Conservation (phyloP, 2,888 invertebrate species). For the Drosophila emarginata region DNA sequence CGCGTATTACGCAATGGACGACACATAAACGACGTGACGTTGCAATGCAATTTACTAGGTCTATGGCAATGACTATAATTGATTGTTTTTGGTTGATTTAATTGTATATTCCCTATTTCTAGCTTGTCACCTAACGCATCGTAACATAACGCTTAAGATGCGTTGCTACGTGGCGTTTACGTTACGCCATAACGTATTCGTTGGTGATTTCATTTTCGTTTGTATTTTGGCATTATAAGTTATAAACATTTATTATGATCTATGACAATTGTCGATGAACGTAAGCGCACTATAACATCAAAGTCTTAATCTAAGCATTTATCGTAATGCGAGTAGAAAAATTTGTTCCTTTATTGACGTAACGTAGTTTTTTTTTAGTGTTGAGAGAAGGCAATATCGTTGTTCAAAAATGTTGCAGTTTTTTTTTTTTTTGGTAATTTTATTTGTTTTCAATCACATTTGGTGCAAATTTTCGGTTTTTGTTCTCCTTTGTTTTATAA, state of each 20-base stretch:
- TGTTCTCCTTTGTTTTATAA: no score
- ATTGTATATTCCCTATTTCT: conserved; percentile 22
- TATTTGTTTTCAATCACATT: conserved; percentile 65
- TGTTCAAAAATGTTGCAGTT: conserved; percentile 45
- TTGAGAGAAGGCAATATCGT: conserved; percentile 72
- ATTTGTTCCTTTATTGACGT: conserved; percentile 29
- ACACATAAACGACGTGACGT: conserved; percentile 63
- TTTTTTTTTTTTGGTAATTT: conserved; percentile 40
- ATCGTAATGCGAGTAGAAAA: conserved; percentile 64
- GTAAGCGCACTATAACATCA: conserved; percentile 23
- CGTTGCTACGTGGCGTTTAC: conserved; percentile 66
- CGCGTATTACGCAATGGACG: conserved; percentile 70
- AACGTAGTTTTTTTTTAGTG: conserved; percentile 35
- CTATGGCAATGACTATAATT: conserved; percentile 41
- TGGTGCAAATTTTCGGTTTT: conserved; percentile 45
- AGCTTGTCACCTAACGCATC: conserved; percentile 48
- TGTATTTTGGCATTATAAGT: conserved; percentile 78
- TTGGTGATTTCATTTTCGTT: conserved; percentile 80
- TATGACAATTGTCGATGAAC: conserved; percentile 36
- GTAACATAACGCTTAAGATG: conserved; percentile 51
- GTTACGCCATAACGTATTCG: conserved; percentile 67
- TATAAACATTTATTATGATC: conserved; percentile 79
- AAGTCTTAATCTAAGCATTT: conserved; percentile 58
- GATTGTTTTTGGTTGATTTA: conserved; percentile 34
- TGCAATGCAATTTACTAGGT: conserved; percentile 19